phyloP scores from a whole-genome alignment of 1,140 invertebrate genomes.

The Drosophila pachea region DNA sequence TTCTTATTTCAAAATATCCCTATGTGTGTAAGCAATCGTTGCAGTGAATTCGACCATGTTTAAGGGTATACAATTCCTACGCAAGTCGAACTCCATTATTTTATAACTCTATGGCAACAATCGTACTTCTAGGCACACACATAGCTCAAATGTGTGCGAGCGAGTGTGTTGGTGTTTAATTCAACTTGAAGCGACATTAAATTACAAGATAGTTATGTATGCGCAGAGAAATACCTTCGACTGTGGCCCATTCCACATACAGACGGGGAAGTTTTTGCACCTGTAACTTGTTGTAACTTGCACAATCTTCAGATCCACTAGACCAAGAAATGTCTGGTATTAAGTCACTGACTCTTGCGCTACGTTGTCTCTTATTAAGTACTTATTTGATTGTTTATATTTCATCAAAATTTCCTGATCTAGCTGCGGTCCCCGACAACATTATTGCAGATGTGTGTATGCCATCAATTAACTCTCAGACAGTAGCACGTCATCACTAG shows the following conservation, averaged over 20 bases:
- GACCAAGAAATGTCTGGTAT: constrained; percentile 71
- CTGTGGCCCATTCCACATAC: background rate
- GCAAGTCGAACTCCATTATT: constrained; percentile 68
- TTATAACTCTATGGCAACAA: constrained; percentile 60
- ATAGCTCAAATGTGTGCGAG: background rate
- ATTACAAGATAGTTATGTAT: constrained; percentile 50
- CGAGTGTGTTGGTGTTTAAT: background rate
- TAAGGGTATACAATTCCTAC: constrained; percentile 21
- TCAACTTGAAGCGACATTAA: constrained; percentile 11
- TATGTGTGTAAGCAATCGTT: too few relatives aligned
- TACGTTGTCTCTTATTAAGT: constrained; percentile 19
- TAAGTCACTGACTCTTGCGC: constrained; percentile 68
- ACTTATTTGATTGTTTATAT: constrained; percentile 2
- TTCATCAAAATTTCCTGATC: background rate
- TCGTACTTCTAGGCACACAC: constrained; percentile 40
- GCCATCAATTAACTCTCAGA: background rate
- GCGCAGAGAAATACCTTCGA: constrained; percentile 14
- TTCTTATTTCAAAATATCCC: too few relatives aligned
- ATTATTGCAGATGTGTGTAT: background rate
- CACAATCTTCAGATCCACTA: constrained; percentile 53
- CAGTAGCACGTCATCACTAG: background rate
- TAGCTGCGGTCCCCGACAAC: background rate
- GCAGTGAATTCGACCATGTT: too few relatives aligned
- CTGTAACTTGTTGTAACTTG: constrained; percentile 44
- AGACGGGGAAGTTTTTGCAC: constrained; percentile 62